These are phyloP conservation scores for Leucosticte australis DNA, from an alignment of 2,113 vertebrate species.

Conservation along the genomic window DNA sequence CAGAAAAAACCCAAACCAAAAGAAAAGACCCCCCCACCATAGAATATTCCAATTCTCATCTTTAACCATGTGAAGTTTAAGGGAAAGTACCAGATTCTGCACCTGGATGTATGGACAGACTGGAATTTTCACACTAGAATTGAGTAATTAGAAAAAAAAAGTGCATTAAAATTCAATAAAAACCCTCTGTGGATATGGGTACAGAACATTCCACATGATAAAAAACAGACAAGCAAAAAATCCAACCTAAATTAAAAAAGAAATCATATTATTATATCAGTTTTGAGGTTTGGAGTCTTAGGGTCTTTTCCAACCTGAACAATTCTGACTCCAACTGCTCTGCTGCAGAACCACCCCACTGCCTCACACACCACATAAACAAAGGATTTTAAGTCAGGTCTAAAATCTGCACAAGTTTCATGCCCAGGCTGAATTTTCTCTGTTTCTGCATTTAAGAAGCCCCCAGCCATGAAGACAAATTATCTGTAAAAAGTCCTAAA, in stretches of 20 bases:
- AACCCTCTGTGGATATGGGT: accelerated
- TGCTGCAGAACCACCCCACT: accelerated
- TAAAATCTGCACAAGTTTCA: background rate
- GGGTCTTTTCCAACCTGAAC: background rate
- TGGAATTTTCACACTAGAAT: background rate
- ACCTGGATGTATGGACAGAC: background rate
- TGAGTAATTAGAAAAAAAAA: background rate
- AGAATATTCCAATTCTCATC: background rate
- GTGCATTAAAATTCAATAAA: background rate
- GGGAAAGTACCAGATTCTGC: background rate
- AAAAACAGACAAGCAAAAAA: background rate
- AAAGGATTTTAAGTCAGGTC: background rate
- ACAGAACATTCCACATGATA: background rate
- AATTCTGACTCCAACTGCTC: background rate
- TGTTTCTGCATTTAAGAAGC: background rate
- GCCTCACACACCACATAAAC: background rate
- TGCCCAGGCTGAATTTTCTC: background rate
- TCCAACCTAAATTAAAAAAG: background rate
- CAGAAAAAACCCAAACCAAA: background rate
- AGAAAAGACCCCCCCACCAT: accelerated
- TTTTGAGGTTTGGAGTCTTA: background rate
- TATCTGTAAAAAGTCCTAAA: background rate
- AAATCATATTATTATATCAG: accelerated
- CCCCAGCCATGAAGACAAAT: background rate
- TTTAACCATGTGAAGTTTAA: background rate